Base-by-base conservation (phyloP, 1,140 invertebrate species). In the Homalodisca vitripennis region DNA sequence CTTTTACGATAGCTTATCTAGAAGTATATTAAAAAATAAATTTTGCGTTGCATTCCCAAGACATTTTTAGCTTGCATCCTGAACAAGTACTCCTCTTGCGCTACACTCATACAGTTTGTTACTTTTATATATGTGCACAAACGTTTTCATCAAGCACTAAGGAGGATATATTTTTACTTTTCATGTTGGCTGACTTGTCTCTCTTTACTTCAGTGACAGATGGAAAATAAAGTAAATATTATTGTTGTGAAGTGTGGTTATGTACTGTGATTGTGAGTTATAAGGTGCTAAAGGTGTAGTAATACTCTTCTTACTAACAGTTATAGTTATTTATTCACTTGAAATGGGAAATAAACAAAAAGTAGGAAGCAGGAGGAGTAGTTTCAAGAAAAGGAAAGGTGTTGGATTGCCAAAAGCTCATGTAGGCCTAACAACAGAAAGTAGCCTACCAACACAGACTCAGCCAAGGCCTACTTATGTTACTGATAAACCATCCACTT, bases 331-430 rank as follows among this genome's bases (percentile, higher is more conserved):
- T 41, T 41, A 41, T 41, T 41, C 34, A 10, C 34, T 10, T 41
- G 17, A 41, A 12, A 55, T 55, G 51, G 51, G 51, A 22, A 55
- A 55, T 55, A 55, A 55, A 55, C 51, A 14, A 55, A 55, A 55
- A 20, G 22, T 55, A 12, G 51, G 51, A 55, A 55, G 24, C 51
- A 6, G 51, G 10, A 10, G 51, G 22, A 20, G 14, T 10, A 12
- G 10, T 55, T 55, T 55, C 51, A 55, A 55, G 51, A 55, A 55
- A 24, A 55, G 51, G 20, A 55, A 55, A 55, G 22, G 24, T 22
- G 51, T 55, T 12, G 51, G 24, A 24, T 12, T 55, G 22, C 51
- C 51, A 20, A 55, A 20, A 55, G 6, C 6, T 41, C 20, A 10
- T 55, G 24, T 20, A 55, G 14, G 10, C n/a, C n/a, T n/a, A 55